Conservation (phyloP, 2,888 invertebrate genomes). For the Macrophya annulata region DNA sequence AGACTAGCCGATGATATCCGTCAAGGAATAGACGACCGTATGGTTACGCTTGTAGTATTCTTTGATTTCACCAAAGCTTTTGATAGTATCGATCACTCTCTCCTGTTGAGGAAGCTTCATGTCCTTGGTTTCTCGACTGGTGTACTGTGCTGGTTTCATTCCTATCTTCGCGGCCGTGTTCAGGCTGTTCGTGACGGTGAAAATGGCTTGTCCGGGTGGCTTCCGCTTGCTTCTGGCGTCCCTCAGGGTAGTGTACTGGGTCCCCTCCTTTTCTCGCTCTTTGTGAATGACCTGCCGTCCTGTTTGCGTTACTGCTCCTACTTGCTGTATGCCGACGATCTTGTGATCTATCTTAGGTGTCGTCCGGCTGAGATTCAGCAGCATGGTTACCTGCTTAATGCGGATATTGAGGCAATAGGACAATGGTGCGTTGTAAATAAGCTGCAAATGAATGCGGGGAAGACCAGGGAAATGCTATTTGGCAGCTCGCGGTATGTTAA, state of each 20-base stretch:
- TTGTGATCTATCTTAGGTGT: not conserved
- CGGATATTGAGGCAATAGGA: not conserved
- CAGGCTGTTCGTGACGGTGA: not conserved
- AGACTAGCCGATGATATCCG: not conserved
- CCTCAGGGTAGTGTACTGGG: constrained; percentile 24
- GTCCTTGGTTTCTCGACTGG: not conserved
- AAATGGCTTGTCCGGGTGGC: not conserved
- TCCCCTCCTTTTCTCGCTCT: not conserved
- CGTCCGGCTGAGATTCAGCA: too few species aligned
- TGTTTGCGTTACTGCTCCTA: not conserved
- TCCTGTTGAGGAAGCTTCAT: not conserved
- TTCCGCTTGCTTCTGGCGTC: not conserved
- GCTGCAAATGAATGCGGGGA: not conserved
- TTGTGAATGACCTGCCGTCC: not conserved
- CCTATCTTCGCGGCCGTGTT: not conserved
- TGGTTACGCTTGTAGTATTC: not conserved
- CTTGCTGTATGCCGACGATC: not conserved
- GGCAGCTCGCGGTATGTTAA: not conserved
- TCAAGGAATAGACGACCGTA: not conserved
- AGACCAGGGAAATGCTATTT: not conserved
- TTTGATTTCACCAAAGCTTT: constrained; percentile 20
- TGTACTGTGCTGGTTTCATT: not conserved
- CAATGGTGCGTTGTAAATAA: not conserved
- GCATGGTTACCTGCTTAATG: not conserved
- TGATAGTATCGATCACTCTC: not conserved